Evolutionary conservation across 2,888 invertebrate genomes (phyloP), one percentile per base, ranked within the genome.

Genomic region (Sisyra terminalis): DNA sequence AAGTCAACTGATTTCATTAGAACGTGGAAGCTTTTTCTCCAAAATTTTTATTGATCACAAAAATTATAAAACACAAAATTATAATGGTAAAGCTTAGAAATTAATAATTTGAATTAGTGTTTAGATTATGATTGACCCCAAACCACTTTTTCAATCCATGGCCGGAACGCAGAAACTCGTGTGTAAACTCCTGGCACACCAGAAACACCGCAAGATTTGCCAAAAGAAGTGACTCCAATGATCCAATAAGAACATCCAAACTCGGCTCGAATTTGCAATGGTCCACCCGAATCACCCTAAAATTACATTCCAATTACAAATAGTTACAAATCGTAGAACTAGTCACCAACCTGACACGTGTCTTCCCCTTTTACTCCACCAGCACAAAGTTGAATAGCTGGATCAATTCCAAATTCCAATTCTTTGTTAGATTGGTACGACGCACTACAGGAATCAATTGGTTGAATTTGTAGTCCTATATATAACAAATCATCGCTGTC

Each of bases 241-340:
- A 73, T 47, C 24, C 24, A 24, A 24, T 5, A 24, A 2, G 58
- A 60, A 50, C 67, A 67, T 59, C 70, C 63, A 46, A 17, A 15
- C 13, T 14, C 5, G 1, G 17, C 13, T 2, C 17, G 13, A 1
- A 69, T 51, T 39, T 63, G 62, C 1, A 79, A 56, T 0, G 78
- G 78, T 1, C 78, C 78, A 9, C 79, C 79, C 45, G 75, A 76
- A 61, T 78, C 78, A 1, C 78, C 78, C 75, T 75, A 32, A 5
- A 32, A 32, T 6, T 13, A 9, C 9, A 24, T n/a, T n/a, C n/a
- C n/a, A n/a, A n/a, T n/a, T n/a, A n/a, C n/a, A n/a, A n/a, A n/a
- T n/a, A n/a, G n/a, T n/a, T n/a, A n/a, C n/a, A n/a, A n/a, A n/a
- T n/a, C n/a, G n/a, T n/a, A n/a, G n/a, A n/a, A n/a, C n/a, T n/a